Base-by-base conservation (phyloP, 2,113 vertebrate genomes). In the Leiothrix lutea region DNA sequence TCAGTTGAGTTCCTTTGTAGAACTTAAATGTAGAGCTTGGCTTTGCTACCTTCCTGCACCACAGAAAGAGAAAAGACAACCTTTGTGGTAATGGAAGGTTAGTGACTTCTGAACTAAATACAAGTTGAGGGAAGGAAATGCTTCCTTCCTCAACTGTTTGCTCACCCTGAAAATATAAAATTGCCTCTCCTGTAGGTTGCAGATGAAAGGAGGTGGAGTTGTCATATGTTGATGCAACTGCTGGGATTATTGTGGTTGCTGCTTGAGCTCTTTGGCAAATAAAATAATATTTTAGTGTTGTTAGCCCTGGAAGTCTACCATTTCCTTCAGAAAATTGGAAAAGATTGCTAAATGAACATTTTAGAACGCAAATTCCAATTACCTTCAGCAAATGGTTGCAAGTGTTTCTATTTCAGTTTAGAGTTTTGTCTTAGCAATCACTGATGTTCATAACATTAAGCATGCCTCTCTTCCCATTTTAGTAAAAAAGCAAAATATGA, bases 311-410 rank as follows among this genome's bases (percentile, higher is more conserved):
- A 92, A 77, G 67, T 71, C 44, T 78, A 62, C 50, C 2, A 10
- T 78, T 92, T 81, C 73, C 54, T 65, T 90, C 40, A 61, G 48
- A 80, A 91, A 75, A 82, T 2, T 60, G 48, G 24, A 65, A 60
- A 54, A 80, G 31, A 51, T 72, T 64, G 25, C 38, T 33, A 62
- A 42, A 38, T 33, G 23, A 88, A 33, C 31, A 18, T 67, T 91
- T 91, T 53, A 35, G 25, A 88, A 73, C 80, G 28, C 28, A 77
- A 53, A 80, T 65, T 88, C 15, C 47, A 58, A 1, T 70, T 21
- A n/a, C 51, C 21, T 86, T 77, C 54, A 73, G 60, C 38, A 83
- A 86, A 35, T 0, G 2, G 45, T 0, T 0, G 0, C 45, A 69
- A 56, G 47, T 24, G 51, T 70, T 65, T 82, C 53, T 57, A 15